A percentile compares a stretch with the other conserved stretches of the same genome.
Evolutionary conservation across 35 echinoderm and acorn worm species (phyloP).

Genomic region (Diadema setosum): DNA sequence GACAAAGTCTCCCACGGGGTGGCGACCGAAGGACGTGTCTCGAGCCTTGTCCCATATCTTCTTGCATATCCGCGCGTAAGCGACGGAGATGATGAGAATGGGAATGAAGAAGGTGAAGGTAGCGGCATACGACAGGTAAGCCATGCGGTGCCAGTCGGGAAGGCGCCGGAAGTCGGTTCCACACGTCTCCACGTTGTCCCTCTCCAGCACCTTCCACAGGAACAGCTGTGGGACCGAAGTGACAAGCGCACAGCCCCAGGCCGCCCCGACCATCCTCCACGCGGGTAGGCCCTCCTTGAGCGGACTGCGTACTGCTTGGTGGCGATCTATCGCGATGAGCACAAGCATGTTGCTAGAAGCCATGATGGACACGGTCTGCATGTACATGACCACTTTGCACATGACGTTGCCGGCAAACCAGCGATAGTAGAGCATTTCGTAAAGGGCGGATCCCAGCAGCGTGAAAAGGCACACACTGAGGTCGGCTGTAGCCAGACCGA

Average conservation of each 20-base stretch:
- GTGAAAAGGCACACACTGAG: slow-evolving; percentile 84
- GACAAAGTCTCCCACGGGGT: neutral
- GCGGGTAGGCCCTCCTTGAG: slow-evolving; percentile 72
- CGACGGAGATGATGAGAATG: slow-evolving; percentile 72
- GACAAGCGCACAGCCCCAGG: slow-evolving; percentile 48
- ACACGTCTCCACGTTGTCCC: slow-evolving; percentile 30
- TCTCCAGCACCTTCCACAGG: slow-evolving; percentile 39
- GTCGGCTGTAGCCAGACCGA: slow-evolving; percentile 82
- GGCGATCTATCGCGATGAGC: slow-evolving; percentile 79
- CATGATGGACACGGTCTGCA: slow-evolving; percentile 80
- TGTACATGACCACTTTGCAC: slow-evolving; percentile 85
- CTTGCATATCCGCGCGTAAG: slow-evolving; percentile 86
- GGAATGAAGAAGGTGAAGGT: slow-evolving; percentile 80
- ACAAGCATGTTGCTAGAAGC: slow-evolving; percentile 94
- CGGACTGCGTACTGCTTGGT: slow-evolving; percentile 83
- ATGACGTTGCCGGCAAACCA: slow-evolving; percentile 74
- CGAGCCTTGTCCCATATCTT: slow-evolving; percentile 92
- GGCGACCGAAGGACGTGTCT: slow-evolving; percentile 34
- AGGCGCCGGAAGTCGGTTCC: slow-evolving; percentile 19
- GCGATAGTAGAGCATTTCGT: slow-evolving; percentile 64
- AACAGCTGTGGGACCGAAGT: slow-evolving; percentile 77
- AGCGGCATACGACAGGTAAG: slow-evolving; percentile 72
- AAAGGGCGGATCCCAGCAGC: slow-evolving; percentile 56
- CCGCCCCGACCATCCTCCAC: slow-evolving; percentile 42
- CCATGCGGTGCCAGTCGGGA: slow-evolving; percentile 24